phyloP scores from a whole-genome alignment of 2,113 vertebrate species.

The Chitala chitala region DNA sequence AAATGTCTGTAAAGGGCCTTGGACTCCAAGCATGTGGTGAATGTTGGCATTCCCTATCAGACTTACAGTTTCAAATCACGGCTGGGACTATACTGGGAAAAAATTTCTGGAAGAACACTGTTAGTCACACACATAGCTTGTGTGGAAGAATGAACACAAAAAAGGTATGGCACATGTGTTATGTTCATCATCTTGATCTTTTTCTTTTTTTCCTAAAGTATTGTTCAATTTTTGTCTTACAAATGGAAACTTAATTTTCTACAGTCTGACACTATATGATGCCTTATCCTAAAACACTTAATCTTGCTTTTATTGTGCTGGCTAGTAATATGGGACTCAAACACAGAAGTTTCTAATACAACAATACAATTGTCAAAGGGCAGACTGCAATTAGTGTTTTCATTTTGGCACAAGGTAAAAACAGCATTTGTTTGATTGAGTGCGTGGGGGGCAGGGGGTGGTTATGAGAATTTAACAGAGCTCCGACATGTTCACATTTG shows the following conservation, averaged over 20 bases:
- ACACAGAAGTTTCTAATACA: slow-evolving; percentile 1
- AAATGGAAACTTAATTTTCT: no score
- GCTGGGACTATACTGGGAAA: not conserved
- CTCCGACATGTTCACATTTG: not conserved
- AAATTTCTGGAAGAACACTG: not conserved
- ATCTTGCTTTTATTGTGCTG: no score
- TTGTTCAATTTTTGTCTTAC: no score
- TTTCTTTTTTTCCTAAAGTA: not conserved
- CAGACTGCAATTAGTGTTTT: not conserved
- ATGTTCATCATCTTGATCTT: not conserved
- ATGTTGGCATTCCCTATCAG: slow-evolving; percentile 8
- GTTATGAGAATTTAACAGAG: not conserved
- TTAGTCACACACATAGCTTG: not conserved
- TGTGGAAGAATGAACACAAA: not conserved
- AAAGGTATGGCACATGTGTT: not conserved
- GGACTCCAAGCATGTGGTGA: slow-evolving; percentile 32
- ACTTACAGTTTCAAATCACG: not conserved
- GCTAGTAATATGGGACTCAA: no score
- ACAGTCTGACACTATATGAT: no score
- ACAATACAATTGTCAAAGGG: not conserved
- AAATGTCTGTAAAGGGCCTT: slow-evolving; percentile 42
- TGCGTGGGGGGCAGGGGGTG: not conserved
- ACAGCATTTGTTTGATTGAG: slow-evolving; percentile 4
- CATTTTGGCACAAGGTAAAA: not conserved
- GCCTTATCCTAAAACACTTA: no score